A percentile compares a stretch with the other conserved stretches of the same genome.
Conservation (phyloP, 2,113 vertebrate species). For the Hipposideros armiger region DNA sequence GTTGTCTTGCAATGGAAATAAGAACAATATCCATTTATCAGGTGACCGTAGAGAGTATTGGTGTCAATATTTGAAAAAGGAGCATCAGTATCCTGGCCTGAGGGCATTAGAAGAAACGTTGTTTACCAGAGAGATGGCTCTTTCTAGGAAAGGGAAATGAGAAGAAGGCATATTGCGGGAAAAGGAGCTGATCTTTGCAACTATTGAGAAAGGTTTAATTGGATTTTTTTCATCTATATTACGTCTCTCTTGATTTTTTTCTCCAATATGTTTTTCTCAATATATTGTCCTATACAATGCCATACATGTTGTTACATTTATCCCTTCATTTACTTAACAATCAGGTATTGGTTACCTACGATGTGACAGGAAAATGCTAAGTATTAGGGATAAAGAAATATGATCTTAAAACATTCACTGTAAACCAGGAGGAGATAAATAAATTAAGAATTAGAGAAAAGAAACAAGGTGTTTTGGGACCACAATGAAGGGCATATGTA, state of each 20-base stretch:
- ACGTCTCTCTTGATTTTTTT: background rate
- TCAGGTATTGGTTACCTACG: background rate
- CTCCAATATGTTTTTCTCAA: background rate
- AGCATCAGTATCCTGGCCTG: background rate
- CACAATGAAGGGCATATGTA: background rate
- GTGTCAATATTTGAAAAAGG: constrained; percentile 58
- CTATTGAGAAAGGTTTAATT: background rate
- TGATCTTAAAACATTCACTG: background rate
- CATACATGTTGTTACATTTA: background rate
- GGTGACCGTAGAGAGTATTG: background rate
- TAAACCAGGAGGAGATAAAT: background rate
- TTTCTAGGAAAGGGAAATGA: constrained; percentile 63
- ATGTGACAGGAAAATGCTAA: background rate
- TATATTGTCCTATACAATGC: background rate
- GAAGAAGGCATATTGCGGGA: background rate
- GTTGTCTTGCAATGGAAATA: constrained; percentile 1
- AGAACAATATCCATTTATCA: constrained; percentile 19
- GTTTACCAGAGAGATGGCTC: background rate
- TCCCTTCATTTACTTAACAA: background rate
- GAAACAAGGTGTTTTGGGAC: background rate
- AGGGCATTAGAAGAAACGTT: background rate
- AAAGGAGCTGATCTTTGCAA: background rate
- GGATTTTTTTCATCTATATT: background rate
- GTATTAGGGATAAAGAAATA: background rate
- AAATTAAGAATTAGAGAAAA: background rate